A percentile compares a stretch with the other conserved stretches of the same genome.
Conservation (phyloP, 1,140 invertebrate genomes). For the Sycophila sp. region DNA sequence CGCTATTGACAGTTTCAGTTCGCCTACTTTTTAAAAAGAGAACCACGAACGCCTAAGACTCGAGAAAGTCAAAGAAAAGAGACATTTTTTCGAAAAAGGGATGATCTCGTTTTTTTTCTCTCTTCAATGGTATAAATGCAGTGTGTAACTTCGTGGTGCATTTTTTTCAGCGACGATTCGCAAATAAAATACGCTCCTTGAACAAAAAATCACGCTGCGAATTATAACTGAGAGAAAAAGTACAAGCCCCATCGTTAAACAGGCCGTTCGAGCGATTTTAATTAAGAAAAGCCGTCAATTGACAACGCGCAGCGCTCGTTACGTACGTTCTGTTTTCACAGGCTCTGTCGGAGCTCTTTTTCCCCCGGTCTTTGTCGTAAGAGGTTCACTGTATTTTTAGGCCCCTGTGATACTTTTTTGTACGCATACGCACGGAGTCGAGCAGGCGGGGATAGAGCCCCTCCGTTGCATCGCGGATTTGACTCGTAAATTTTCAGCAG, state of each 20-base stretch:
- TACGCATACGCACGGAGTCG: too few relatives aligned
- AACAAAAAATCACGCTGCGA: too few relatives aligned
- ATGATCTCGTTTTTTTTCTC: too few relatives aligned
- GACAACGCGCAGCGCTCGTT: neutral
- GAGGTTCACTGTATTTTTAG: conserved; percentile 12
- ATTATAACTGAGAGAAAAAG: too few relatives aligned
- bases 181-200: neutral
- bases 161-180: too few relatives aligned
- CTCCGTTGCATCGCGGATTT: too few relatives aligned
- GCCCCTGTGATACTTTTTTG: neutral
- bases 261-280: neutral
- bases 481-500: too few relatives aligned
- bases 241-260: too few relatives aligned
- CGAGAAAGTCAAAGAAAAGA: neutral
- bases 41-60: neutral
- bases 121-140: too few relatives aligned
- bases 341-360: neutral
- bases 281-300: neutral
- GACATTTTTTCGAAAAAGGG: neutral
- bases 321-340: neutral
- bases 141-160: too few relatives aligned
- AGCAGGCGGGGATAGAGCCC: too few relatives aligned
- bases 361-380: neutral
- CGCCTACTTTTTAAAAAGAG: neutral
- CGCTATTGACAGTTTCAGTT: conserved; percentile 9